Base-by-base conservation (phyloP, 2,888 invertebrate genomes). In the Dugesia japonica region DNA sequence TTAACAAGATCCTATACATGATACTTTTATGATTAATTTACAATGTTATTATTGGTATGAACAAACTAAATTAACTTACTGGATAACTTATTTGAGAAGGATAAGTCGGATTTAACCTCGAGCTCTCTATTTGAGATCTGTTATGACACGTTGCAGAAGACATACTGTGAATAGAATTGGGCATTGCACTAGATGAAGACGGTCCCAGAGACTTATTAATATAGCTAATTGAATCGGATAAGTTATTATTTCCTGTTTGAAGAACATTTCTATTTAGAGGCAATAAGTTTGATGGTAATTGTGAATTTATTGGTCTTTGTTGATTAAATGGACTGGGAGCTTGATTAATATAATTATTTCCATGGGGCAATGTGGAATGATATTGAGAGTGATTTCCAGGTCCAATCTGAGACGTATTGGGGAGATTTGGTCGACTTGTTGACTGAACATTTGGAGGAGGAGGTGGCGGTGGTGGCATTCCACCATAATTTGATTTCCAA, bases 401-500 rank as follows among this genome's bases (percentile, higher is more conserved):
- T 23, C 56, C 56, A n/a, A 56, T 56, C 23, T 56, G 56, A 4
- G 56, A 56, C 4, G 56, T 56, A 23, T 56, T 56, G 4, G 56
- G 56, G 17, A 56, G 56, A 56, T 56, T 56, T n/a, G 56, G 56
- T 56, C 56, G 56, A 56, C 23, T 56, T 56, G 56, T 20, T 4
- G 56, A 56, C n/a, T 56, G 56, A 23, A 56, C 56, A 56, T 23
- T 56, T 23, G 56, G 56, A 23, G 56, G 56, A 7, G 56, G 56
- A 4, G 56, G 56, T 9, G 56, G 56, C n/a, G 56, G 56, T n/a
- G 56, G 56, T 56, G 56, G 56, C 56, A 56, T 56, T 56, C 56
- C 56, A 23, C 56, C 56, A n/a, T 56, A 56, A 56, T 56, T 56
- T 23, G 56, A 56, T n/a, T 56, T 56, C 56, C 56, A 56, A 56